Evolutionary conservation across 2,113 vertebrate genomes (phyloP).

Genomic region (Anoura caudifer): DNA sequence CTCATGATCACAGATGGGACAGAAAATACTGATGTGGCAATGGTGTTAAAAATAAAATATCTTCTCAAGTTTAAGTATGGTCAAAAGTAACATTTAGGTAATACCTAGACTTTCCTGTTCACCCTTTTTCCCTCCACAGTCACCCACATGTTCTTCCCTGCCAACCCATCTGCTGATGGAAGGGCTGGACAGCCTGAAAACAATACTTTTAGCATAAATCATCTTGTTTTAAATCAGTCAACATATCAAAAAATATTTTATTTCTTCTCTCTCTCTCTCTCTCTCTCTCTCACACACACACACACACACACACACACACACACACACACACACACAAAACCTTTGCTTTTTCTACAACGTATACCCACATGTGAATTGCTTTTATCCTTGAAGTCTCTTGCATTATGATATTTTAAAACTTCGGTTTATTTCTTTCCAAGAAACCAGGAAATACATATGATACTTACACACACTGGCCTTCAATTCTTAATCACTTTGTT

Average conservation of each 20-base stretch:
- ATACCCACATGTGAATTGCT: neutral
- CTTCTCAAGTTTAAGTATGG: neutral
- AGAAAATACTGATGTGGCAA: neutral
- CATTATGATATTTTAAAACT: neutral
- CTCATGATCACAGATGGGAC: neutral
- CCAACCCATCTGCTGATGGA: neutral
- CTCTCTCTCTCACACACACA: neutral
- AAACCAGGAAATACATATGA: neutral
- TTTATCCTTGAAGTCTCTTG: neutral
- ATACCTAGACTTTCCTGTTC: neutral
- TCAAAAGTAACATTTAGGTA: neutral
- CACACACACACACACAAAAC: neutral
- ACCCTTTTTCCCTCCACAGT: neutral
- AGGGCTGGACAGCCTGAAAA: neutral
- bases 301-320: too few relatives aligned
- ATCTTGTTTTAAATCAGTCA: neutral
- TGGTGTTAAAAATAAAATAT: slow-evolving; percentile 13
- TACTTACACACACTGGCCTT: neutral
- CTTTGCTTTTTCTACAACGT: neutral
- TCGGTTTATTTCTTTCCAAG: neutral
- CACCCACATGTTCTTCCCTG: neutral
- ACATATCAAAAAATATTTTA: neutral
- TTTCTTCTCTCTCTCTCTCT: neutral
- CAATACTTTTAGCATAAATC: neutral
- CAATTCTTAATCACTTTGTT: neutral